Evolutionary conservation across 2,888 invertebrate genomes (phyloP), one percentile per base, ranked within the genome.

Genomic region (Dolichomitus sp.): DNA sequence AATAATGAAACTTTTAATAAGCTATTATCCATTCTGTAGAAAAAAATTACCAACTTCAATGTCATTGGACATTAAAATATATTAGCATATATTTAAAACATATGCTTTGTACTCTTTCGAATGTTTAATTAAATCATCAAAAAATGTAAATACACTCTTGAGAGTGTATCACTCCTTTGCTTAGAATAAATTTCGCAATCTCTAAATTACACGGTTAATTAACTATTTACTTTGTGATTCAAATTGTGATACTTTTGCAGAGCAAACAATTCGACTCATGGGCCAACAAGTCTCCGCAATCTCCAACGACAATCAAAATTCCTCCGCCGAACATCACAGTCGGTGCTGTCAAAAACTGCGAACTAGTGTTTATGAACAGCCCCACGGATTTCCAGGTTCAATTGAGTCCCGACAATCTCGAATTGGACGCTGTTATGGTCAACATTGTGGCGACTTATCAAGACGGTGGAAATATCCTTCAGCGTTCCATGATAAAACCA

Each of bases 311-410:
- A 14, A 9, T 70, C 0, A 23, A 37, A 83, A 87, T 92, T 78
- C 85, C 88, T 19, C 72, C 82, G 14, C 84, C 83, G 0, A 86
- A 85, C 17, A 87, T 93, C n/a, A 85, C 87, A 11, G 65, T 90
- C 27, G 91, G 90, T 11, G 84, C 88, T 9, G 79, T 84, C 2
- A 91, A 91, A 74, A 87, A 82, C n/a, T 91, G 92, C n/a, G 88
- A 89, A 70, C 42, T 93, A 12, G 90, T 91, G 19, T 91, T 85
- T 74, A 70, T 86, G 7, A 88, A 83, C 9, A 87, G 82, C 76
- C 91, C 92, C 1, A 84, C 84, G 2, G 90, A 92, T 40, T 94
- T 94, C 73, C 93, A 90, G 59, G 66, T 94, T 3, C 92, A 93
- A n/a, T 76, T 93, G 27, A 83, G 81, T 50, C 86, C 90, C 0